Base-by-base conservation (phyloP, 2,797 vertebrate genomes). In the Tympanoctomys barrerae region DNA sequence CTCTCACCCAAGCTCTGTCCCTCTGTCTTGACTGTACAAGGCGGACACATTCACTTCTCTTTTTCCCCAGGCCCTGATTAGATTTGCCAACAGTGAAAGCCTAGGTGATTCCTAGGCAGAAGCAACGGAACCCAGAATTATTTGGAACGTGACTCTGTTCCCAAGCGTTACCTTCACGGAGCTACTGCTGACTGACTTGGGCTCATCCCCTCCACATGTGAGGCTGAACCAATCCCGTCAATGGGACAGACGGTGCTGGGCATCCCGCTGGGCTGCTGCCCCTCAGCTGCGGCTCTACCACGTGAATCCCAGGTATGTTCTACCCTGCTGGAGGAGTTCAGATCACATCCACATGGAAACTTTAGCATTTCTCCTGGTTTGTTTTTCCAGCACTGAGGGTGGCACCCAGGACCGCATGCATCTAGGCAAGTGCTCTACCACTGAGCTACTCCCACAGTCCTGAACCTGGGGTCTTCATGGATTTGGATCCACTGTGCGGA, bases 261-360 rank as follows among this genome's bases (percentile, higher is more conserved):
- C 59, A 16, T 52, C 33, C 66, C 54, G 22, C 39, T 64, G 61
- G 61, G n/a, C 89, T 46, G 0, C 64, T 70, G 73, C 77, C 42
- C 21, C 10, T 4, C 13, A 42, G 39, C 73, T 39, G 21, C 24
- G 46, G 49, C 36, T 73, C 66, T 62, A n/a, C 71, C 12, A 2
- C 54, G 8, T 36, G 85, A 91, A 66, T 54, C 49, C 4, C 42
- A 42, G 24, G 42, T 59, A 33, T 64, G 83, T 14, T 36, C 79
- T 18, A 81, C n/a, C 42, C 64, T 80, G 14, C 5, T 39, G 5
- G 6, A 66, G 78, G n/a, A 7, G 8, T 39, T 28, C 88, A 83
- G 93, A 59, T 62, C 54, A 59, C n/a, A 82, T 39, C 71, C 91
- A 88, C 46, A 57, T 49, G 24, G 83, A 86, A 94, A 80, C 8